Conservation (phyloP, 2,888 invertebrate species). For the Caprella mutica region DNA sequence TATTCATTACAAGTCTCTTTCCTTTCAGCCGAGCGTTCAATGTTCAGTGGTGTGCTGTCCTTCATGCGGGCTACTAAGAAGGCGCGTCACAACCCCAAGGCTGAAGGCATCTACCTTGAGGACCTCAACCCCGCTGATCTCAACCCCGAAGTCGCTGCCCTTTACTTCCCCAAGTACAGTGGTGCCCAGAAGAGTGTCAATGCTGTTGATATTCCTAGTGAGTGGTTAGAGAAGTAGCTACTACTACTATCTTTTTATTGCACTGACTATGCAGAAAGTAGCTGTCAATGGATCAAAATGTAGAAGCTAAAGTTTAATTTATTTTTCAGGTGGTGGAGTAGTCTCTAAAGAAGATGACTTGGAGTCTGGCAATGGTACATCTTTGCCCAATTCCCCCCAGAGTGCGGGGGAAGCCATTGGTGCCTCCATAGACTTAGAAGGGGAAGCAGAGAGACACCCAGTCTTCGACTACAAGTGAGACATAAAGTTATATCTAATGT, state of each 20-base stretch:
- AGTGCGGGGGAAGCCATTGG: constrained; percentile 64
- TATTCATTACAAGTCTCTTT: too few relatives aligned
- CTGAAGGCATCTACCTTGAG: constrained; percentile 80
- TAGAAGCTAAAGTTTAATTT: too few relatives aligned
- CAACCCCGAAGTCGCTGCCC: constrained; percentile 80
- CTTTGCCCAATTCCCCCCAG: constrained; percentile 76
- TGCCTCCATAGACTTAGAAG: constrained; percentile 55
- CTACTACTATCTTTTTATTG: too few relatives aligned
- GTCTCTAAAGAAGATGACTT: constrained; percentile 55
- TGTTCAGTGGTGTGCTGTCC: constrained; percentile 81
- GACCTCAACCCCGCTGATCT: constrained; percentile 78
- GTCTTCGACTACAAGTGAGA: constrained; percentile 38
- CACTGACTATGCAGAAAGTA: too few relatives aligned
- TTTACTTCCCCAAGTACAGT: constrained; percentile 58
- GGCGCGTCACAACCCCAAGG: constrained; percentile 45
- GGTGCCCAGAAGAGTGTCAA: too few relatives aligned
- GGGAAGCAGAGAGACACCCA: constrained; percentile 56
- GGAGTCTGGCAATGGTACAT: constrained; percentile 92
- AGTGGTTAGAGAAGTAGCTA: too few relatives aligned
- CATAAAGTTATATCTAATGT: too few relatives aligned
- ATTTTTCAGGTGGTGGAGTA: too few relatives aligned
- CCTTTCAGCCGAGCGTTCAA: constrained; percentile 53
- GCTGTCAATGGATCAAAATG: too few relatives aligned
- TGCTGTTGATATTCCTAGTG: too few relatives aligned
- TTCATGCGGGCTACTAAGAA: constrained; percentile 68